These are phyloP conservation scores for Marasmarcha lunaedactyla DNA, from an alignment of 2,888 invertebrate species.

Conservation along the genomic window DNA sequence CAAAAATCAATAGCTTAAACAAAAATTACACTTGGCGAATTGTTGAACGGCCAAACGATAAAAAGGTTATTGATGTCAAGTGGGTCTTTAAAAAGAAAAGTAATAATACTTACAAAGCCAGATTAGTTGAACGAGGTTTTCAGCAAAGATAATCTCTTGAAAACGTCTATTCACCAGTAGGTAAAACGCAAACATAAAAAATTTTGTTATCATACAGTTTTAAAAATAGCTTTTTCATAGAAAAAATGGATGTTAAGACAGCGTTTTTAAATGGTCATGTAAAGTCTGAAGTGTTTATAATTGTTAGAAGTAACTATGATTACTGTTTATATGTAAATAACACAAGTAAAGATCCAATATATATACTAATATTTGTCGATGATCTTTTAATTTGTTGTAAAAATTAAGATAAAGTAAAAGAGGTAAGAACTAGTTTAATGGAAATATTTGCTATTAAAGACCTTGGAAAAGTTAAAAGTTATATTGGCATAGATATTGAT, in stretches of 20 bases:
- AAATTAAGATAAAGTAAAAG: conserved; percentile 16
- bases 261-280: conserved; percentile 21
- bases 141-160: conserved; percentile 14
- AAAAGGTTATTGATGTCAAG: conserved; percentile 23
- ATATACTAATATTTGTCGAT: conserved; percentile 20
- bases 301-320: conserved; percentile 18
- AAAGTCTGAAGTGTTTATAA: conserved; percentile 21
- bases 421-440: conserved; percentile 17
- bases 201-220: conserved; percentile 22
- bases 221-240: conserved; percentile 16
- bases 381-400: conserved; percentile 21
- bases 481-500: conserved; percentile 14
- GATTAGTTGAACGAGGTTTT: conserved; percentile 13
- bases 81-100: conserved; percentile 24
- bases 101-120: conserved; percentile 18
- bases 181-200: conserved; percentile 25
- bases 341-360: conserved; percentile 15
- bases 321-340: conserved; percentile 18
- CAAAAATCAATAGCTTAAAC: conserved; percentile 21
- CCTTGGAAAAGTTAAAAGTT: conserved; percentile 18
- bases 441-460: conserved; percentile 23
- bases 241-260: conserved; percentile 21
- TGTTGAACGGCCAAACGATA: conserved; percentile 19
- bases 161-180: conserved; percentile 18
- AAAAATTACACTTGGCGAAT: conserved; percentile 27